Evolutionary conservation across 2,888 invertebrate species (phyloP), one percentile per base, ranked within the genome.

Genomic region (Hipparchia semele): DNA sequence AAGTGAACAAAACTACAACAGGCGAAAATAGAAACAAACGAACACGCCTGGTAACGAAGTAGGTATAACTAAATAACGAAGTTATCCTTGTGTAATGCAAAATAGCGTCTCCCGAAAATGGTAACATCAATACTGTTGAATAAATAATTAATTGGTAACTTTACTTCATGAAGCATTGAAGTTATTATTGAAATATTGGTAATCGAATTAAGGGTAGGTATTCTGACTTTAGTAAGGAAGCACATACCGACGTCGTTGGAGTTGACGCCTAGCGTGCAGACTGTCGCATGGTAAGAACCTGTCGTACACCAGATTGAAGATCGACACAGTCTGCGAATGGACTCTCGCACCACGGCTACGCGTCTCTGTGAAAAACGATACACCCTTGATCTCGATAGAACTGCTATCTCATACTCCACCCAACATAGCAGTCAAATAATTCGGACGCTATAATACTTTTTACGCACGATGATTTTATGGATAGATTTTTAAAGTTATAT

Each of bases 261-360:
- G 13, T n/a, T 84, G 85, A 0, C 81, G 82, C 5, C 87, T 84
- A 0, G 87, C 86, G 68, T 87, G 83, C 0, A 68, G 68, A 77
- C 84, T 90, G 49, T 90, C 89, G 76, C 91, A 92, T 2, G 76
- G 79, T 73, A 91, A 68, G 76, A 82, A 90, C 60, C 87, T 79
- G 74, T 92, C 91, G 78, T 90, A 91, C 1, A 85, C 79, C 73
- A 87, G 76, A 71, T 82, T 81, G 8, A 81, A 74, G 51, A 88
- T 70, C 0, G 84, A 75, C n/a, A 85, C 66, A 0, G 85, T 70
- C 33, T 83, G 84, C 0, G 80, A 76, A 51, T 83, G 83, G 0
- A 80, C 77, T 2, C 82, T 73, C 8, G 79, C 71, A 6, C 85
- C 84, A 0, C 85, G 84, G 10, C 83, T 45, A 9, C 45, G 60